Conservation (phyloP, 2,113 vertebrate genomes). For the Myotis brandtii region DNA sequence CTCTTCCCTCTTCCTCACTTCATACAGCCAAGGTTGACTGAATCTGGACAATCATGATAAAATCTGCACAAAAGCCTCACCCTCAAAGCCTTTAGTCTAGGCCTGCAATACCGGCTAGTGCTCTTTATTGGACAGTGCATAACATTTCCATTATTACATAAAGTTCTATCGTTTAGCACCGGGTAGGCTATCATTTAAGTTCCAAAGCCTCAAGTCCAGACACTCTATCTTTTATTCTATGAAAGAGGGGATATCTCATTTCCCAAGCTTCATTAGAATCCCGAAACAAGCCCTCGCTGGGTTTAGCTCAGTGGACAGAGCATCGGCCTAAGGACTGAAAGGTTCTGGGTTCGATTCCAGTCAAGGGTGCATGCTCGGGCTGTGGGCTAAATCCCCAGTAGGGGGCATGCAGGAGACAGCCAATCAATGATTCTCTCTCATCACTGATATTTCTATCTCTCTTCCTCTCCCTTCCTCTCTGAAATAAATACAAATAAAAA, state of each 20-base stretch:
- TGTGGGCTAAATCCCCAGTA: no score
- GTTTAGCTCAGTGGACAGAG: no score
- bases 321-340: no score
- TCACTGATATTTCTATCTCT: no score
- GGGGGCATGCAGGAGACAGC: no score
- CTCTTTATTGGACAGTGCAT: background rate
- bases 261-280: background rate
- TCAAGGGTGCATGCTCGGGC: no score
- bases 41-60: constrained; percentile 34
- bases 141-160: background rate
- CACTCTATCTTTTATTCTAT: background rate
- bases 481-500: background rate
- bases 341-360: no score
- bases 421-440: no score
- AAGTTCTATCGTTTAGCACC: background rate
- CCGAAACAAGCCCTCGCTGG: background rate
- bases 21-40: constrained; percentile 9
- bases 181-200: background rate
- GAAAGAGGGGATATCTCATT: background rate
- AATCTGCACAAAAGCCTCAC: constrained; percentile 22
- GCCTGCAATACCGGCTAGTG: background rate
- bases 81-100: constrained; percentile 36
- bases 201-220: background rate
- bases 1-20: constrained; percentile 17
- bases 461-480: no score